Base-by-base conservation (phyloP, 2,113 vertebrate species). In the Uria aalge region DNA sequence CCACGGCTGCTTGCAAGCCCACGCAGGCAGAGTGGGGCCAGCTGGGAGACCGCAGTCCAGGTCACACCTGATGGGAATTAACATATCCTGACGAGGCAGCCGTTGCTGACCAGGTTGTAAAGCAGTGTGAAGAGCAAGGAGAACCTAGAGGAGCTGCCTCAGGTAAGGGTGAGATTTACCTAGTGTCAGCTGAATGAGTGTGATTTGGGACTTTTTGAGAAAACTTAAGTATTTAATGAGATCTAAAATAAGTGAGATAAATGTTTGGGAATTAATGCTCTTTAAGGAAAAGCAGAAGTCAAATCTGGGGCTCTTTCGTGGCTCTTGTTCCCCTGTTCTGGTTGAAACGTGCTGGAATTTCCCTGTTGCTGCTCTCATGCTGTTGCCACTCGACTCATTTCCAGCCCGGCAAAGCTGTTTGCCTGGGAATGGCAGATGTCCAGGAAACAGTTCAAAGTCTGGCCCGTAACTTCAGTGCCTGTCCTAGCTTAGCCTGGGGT, bases 121-220 rank as follows among this genome's bases (percentile, higher is more conserved):
- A 7, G 6, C 16, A 6, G 2, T 0, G 16, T 10, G 19, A n/a
- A 13, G 60, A 7, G 36, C 0, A 5, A 29, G 57, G 47, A 41
- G 6, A 15, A 6, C 38, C 5, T 6, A 1, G 43, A 53, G 30
- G 45, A 38, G 2, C 52, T 43, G 26, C 14, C 13, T 29, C 19
- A 2, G 4, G 32, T 3, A 7, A 36, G 52, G 62, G 15, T 29
- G 41, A 74, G 50, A 32, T 5, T n/a, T 94, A 1, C 16, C 12
- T 50, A 3, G 6, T 8, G 17, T 32, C 17, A 19, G 30, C 48
- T 24, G 32, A 19, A 8, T 5, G 32, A 26, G 14, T 3, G 40
- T 7, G 12, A 5, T 23, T 15, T 53, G 60, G 27, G n/a, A 13
- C 48, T 66, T 26, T 66, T 26, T 0, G 4, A 13, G 56, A 17